Conservation (phyloP, 92 coral and sea anemone genomes). For the Galaxea fascicularis region DNA sequence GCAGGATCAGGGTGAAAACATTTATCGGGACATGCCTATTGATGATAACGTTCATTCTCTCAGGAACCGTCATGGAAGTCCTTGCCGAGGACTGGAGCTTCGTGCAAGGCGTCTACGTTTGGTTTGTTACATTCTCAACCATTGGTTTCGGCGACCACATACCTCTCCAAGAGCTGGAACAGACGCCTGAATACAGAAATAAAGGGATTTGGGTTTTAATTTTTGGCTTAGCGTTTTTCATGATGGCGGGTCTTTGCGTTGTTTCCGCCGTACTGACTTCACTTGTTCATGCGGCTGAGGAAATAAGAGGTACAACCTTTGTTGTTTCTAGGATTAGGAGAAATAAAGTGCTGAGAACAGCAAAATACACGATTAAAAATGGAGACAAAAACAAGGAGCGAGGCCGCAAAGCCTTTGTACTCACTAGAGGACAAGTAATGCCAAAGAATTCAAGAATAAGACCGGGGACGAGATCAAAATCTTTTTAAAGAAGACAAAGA, state of each 20-base stretch:
- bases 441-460: background rate
- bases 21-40: background rate
- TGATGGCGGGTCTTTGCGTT: conserved; percentile 5
- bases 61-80: background rate
- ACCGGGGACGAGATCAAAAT: background rate
- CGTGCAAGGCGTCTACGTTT: conserved; percentile 10
- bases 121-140: conserved; percentile 22
- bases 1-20: conserved; percentile 4
- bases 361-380: background rate
- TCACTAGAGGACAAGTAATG: background rate
- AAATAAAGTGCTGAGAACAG: background rate
- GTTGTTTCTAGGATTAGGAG: background rate
- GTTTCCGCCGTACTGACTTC: conserved; percentile 8
- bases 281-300: background rate
- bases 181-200: background rate
- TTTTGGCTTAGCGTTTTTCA: background rate
- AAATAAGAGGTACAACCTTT: background rate
- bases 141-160: conserved; percentile 37
- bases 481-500: background rate
- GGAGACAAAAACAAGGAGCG: background rate
- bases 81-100: conserved; percentile 13
- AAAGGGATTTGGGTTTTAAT: conserved; percentile 7
- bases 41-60: background rate
- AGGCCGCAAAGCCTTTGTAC: background rate
- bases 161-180: conserved; percentile 11